Conservation (phyloP, 2,113 vertebrate species). For the Rutilus rutilus region DNA sequence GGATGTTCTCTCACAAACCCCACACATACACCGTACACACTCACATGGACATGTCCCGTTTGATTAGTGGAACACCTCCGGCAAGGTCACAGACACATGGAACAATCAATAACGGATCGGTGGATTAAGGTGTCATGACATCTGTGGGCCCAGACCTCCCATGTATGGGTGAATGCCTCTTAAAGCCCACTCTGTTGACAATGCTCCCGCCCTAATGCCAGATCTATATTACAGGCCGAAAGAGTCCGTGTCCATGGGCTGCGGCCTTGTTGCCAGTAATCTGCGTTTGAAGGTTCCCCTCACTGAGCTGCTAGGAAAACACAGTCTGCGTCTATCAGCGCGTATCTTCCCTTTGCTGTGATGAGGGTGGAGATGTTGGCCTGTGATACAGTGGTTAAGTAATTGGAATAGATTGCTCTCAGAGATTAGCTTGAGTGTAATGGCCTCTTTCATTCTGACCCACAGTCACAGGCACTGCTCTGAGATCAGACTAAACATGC, state of each 20-base stretch:
- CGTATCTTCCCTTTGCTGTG: slow-evolving; percentile 32
- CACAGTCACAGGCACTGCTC: slow-evolving; percentile 40
- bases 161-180: slow-evolving; percentile 65
- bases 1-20: slow-evolving; percentile 34
- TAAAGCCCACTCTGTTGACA: slow-evolving; percentile 55
- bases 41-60: slow-evolving; percentile 56
- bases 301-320: slow-evolving; percentile 8
- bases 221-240: slow-evolving; percentile 51
- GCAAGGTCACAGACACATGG: slow-evolving; percentile 72
- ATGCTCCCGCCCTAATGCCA: slow-evolving; percentile 47
- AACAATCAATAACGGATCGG: slow-evolving; percentile 75
- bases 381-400: slow-evolving; percentile 50
- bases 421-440: slow-evolving; percentile 52
- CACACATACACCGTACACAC: slow-evolving; percentile 25
- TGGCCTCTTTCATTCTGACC: slow-evolving; percentile 44
- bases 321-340: slow-evolving; percentile 10
- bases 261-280: slow-evolving; percentile 39
- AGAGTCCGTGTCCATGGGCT: slow-evolving; percentile 3
- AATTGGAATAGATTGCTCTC: slow-evolving; percentile 53
- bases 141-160: slow-evolving; percentile 66
- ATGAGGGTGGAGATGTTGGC: slow-evolving; percentile 45
- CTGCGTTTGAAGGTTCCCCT: slow-evolving; percentile 34
- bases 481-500: slow-evolving; percentile 36
- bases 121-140: slow-evolving; percentile 76
- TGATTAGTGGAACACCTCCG: slow-evolving; percentile 71